Base-by-base conservation (phyloP, 2,797 vertebrate genomes). In the Coendou prehensilis region DNA sequence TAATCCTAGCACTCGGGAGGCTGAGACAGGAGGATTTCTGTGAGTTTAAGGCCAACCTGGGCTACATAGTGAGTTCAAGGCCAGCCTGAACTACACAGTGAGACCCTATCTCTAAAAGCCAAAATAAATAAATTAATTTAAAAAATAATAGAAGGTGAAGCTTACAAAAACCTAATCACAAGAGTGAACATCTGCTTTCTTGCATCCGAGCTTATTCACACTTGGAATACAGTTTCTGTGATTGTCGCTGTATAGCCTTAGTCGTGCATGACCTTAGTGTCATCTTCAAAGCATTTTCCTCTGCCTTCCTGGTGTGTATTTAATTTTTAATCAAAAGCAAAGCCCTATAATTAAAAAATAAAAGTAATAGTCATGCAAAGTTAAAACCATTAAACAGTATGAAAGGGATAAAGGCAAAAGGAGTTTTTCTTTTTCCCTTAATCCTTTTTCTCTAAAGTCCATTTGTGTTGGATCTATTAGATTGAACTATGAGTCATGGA, bases 271-370 rank as follows among this genome's bases (percentile, higher is more conserved):
- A 59, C 17, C 26, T 78, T n/a, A 5, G 4, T 52, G 59, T 67
- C 71, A 15, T n/a, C 56, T 86, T 91, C 52, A 61, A 85, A 71
- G 15, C 13, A 11, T 47, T 90, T 59, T 20, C 23, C 17, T 59
- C 30, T 20, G 22, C 37, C 45, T 85, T 59, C 4, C 73, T 61
- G 10, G 17, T 5, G 54, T 45, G 13, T 80, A 41, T 80, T 91
- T 61, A 91, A 69, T 79, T 91, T 94, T 45, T 41, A 91, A 63
- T 61, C 33, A 86, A 94, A 20, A 45, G 45, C 45, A 86, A 80
- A 86, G 14, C 10, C 54, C 20, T n/a, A 14, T 73, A 79, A 67
- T 61, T 86, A 69, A 37, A 79, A 90, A 81, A 87, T 30, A 67
- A 89, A 88, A 69, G 37, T 13, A 73, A 54, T 45, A 80, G 22